Evolutionary conservation across 2,888 invertebrate species (phyloP), one percentile per base, ranked within the genome.

Genomic region (Seladonia tumulorum): DNA sequence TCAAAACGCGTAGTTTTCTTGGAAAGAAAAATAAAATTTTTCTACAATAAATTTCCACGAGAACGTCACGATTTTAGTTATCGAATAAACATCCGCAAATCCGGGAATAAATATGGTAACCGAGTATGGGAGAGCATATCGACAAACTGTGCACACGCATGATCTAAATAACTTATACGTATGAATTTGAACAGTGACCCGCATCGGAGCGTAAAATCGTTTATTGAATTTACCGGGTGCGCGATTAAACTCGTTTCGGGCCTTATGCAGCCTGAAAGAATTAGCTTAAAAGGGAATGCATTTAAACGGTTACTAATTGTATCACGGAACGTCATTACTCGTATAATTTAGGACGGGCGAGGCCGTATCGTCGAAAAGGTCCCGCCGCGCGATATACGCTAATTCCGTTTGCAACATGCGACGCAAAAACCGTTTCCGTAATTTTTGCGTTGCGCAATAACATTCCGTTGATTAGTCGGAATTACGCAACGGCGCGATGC

Each of bases 261-360:
- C 57, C 57, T 68, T 74, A 57, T 12, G 22, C 77, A 18, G 5
- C 25, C n/a, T 29, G 42, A 71, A 84, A 78, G 74, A 77, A 84
- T 81, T 74, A 35, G 39, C 71, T 79, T 74, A 70, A 77, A 83
- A 73, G 42, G 47, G 79, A 42, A 49, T 66, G 60, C 72, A 49
- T 49, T 85, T 79, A 76, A 85, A 79, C 66, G 75, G 57, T 80
- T 53, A 80, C 70, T 83, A 77, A 78, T 80, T 75, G 53, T 35
- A 74, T 84, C 74, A 76, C 79, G 66, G 42, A 81, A 81, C 70
- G 68, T 77, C 35, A 76, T 83, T 81, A 81, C 76, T 76, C 57
- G 73, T 39, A 60, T 57, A 81, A 81, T 77, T 84, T 63, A 66
- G 53, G 25, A 66, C 35, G 76, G 45, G 39, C 74, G 22, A 5